Percentiles rank a stretch among this genome's conserved stretches.
These are phyloP conservation scores for Lagria hirta DNA, from an alignment of 2,888 invertebrate genomes.

Conservation along the genomic window DNA sequence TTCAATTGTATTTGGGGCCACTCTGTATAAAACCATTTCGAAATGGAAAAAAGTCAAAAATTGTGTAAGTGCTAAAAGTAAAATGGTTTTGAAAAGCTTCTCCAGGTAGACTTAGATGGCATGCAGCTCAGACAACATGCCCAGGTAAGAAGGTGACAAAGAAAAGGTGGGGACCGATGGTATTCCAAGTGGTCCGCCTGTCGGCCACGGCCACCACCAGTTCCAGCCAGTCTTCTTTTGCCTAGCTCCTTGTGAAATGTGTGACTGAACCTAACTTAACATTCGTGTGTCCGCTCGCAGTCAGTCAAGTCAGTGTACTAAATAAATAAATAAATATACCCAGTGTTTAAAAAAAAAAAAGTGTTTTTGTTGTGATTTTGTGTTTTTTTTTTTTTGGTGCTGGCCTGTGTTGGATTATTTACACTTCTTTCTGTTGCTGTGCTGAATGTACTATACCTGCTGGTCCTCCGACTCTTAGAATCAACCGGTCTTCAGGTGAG, in stretches of 20 bases:
- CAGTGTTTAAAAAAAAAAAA: slow-evolving; percentile 1
- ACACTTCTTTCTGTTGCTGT: slow-evolving; percentile 15
- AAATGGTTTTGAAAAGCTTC: too few species aligned
- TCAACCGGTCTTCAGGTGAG: slow-evolving; percentile 47
- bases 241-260: slow-evolving; percentile 34
- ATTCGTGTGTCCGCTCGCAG: neutral
- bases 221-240: slow-evolving; percentile 30
- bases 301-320: too few species aligned
- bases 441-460: too few species aligned
- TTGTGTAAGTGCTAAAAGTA: too few species aligned
- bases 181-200: slow-evolving; percentile 28
- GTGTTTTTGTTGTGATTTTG: slow-evolving; percentile 1
- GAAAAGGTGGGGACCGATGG: slow-evolving; percentile 28
- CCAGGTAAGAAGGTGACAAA: slow-evolving; percentile 40
- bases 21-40: too few species aligned
- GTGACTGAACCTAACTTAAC: slow-evolving; percentile 10
- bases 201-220: slow-evolving; percentile 25
- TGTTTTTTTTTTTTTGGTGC: slow-evolving; percentile 2
- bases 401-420: slow-evolving; percentile 12
- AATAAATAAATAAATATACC: too few species aligned
- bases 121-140: slow-evolving; percentile 31
- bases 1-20: too few species aligned
- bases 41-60: too few species aligned
- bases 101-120: slow-evolving; percentile 32
- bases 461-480: slow-evolving; percentile 25